Evolutionary conservation across 2,113 vertebrate species (phyloP).

Genomic region (Antechinus flavipes): DNA sequence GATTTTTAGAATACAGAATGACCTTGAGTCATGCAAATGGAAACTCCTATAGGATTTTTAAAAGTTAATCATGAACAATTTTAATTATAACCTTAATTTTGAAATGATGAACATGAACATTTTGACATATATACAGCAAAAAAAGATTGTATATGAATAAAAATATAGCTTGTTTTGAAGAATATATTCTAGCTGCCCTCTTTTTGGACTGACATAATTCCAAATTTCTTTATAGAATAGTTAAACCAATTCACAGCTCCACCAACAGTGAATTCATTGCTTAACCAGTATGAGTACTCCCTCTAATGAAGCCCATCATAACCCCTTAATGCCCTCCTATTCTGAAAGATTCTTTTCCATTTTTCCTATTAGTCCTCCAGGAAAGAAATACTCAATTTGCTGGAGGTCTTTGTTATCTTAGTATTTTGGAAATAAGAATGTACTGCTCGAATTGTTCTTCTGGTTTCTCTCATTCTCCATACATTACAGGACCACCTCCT

Average conservation of each 20-base stretch:
- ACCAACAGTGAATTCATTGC: neutral
- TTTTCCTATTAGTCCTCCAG: neutral
- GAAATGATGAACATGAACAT: neutral
- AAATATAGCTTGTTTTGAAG: neutral
- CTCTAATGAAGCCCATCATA: neutral
- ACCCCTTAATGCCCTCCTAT: neutral
- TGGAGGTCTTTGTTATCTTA: neutral
- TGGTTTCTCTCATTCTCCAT: neutral
- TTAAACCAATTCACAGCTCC: neutral
- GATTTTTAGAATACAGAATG: neutral
- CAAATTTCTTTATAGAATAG: neutral
- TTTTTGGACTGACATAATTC: neutral
- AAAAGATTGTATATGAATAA: neutral
- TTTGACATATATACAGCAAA: neutral
- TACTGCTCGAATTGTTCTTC: neutral
- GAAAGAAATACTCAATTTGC: neutral
- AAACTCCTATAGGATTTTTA: neutral
- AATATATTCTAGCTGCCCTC: neutral
- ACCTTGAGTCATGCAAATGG: neutral
- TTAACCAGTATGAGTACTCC: neutral
- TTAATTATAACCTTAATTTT: no score
- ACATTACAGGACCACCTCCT: neutral
- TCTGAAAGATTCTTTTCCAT: neutral
- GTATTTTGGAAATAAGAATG: neutral
- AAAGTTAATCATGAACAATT: no score